phyloP scores from a whole-genome alignment of 2,797 vertebrate genomes.

The Gambusia yucatana region DNA sequence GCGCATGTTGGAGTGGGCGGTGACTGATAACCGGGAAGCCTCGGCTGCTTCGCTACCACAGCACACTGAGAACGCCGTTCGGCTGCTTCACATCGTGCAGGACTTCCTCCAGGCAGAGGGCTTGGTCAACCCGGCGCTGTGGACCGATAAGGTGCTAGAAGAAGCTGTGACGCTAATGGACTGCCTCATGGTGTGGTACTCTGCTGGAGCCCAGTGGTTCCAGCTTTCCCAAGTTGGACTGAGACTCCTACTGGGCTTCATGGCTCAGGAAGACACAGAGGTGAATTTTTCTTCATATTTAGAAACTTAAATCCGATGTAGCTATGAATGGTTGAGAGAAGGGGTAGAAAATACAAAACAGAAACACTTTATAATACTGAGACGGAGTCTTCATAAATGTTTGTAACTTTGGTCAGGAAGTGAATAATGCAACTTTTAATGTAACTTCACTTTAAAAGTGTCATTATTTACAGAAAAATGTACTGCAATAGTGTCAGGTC shows the following conservation, averaged over 20 bases:
- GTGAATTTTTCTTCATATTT: slow-evolving; percentile 68
- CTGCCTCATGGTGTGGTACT: slow-evolving; percentile 92
- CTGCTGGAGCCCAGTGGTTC: slow-evolving; percentile 83
- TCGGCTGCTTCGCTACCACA: slow-evolving; percentile 83
- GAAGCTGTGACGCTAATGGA: slow-evolving; percentile 93
- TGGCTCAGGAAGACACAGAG: slow-evolving; percentile 91
- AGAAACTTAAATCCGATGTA: no score
- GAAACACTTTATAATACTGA: no score
- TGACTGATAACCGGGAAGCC: slow-evolving; percentile 91
- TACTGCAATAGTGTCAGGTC: no score
- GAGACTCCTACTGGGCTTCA: slow-evolving; percentile 93
- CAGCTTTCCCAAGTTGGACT: slow-evolving; percentile 92
- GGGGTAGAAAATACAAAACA: no score
- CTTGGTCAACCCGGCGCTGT: slow-evolving; percentile 87
- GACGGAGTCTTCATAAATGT: no score
- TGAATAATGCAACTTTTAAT: not conserved
- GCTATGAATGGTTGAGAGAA: no score
- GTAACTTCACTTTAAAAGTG: no score
- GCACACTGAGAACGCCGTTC: slow-evolving; percentile 93
- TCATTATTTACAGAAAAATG: no score
- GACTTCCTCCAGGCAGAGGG: slow-evolving; percentile 96
- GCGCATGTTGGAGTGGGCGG: slow-evolving; percentile 94
- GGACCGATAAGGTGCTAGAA: slow-evolving; percentile 95
- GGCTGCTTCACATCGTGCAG: slow-evolving; percentile 89
- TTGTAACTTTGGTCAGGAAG: no score